phyloP scores from a whole-genome alignment of 2,113 vertebrate species.

The Siphamia tubifer region DNA sequence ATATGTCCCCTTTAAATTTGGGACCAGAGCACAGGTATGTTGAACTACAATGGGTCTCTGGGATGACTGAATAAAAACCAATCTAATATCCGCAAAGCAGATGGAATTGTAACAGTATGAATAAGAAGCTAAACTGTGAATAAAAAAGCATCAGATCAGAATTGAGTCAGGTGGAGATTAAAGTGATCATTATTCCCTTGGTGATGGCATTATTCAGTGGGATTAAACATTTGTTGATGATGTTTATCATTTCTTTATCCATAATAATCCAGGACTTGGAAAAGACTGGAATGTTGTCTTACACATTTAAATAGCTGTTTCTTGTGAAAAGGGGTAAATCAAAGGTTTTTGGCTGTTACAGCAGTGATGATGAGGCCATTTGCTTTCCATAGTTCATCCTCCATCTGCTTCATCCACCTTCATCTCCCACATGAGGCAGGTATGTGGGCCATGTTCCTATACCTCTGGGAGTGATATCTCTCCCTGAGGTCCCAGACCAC shows the following conservation, averaged over 20 bases:
- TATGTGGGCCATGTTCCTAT: constrained; percentile 7
- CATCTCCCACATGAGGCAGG: neutral
- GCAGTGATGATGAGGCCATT: neutral
- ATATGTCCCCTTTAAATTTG: too few relatives aligned
- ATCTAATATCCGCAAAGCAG: neutral
- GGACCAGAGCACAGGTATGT: too few relatives aligned
- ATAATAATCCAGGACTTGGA: neutral
- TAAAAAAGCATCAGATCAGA: neutral
- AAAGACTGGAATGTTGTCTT: neutral
- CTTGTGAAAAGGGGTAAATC: neutral
- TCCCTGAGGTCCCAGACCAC: neutral
- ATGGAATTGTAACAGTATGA: neutral
- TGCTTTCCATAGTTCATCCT: neutral
- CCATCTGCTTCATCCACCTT: neutral
- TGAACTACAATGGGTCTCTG: too few relatives aligned
- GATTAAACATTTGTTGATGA: constrained; percentile 11
- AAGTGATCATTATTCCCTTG: constrained; percentile 3
- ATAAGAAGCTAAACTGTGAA: neutral
- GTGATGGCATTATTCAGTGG: neutral
- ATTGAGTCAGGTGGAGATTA: neutral
- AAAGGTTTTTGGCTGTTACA: neutral
- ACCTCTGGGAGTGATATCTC: constrained; percentile 5
- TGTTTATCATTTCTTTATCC: constrained; percentile 9
- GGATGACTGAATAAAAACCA: too few relatives aligned
- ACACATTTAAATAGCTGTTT: neutral